phyloP scores from a whole-genome alignment of 2,113 vertebrate species.

The Lagopus leucura region DNA sequence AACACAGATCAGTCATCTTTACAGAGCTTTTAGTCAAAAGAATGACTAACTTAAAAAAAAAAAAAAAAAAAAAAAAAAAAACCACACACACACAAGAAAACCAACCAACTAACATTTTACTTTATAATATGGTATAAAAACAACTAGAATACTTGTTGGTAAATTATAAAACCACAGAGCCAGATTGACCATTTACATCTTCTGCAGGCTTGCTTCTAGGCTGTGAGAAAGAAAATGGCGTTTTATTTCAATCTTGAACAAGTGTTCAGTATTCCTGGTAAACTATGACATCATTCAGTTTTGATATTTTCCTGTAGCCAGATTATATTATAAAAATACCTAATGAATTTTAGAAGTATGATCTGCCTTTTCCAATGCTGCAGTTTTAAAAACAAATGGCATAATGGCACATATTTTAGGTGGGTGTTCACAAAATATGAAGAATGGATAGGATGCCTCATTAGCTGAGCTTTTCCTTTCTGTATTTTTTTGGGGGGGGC shows the following conservation, averaged over 20 bases:
- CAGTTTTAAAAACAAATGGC: background rate
- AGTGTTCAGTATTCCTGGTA: background rate
- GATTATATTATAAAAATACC: background rate
- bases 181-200: background rate
- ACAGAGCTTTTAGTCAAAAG: background rate
- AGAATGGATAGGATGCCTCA: background rate
- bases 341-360: background rate
- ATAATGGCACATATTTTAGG: conserved; percentile 8
- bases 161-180: background rate
- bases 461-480: background rate
- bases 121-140: background rate
- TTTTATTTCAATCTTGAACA: background rate
- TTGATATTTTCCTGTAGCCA: background rate
- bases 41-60: background rate
- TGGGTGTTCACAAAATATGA: background rate
- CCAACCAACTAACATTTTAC: background rate
- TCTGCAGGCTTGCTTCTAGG: background rate
- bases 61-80: background rate
- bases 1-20: conserved; percentile 6
- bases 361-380: background rate
- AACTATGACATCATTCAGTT: background rate
- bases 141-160: background rate
- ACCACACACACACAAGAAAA: no score
- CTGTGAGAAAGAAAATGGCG: background rate
- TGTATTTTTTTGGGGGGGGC: no score